Evolutionary conservation across 2,888 invertebrate genomes (phyloP), one percentile per base, ranked within the genome.

Genomic region (Sepiola atlantica): DNA sequence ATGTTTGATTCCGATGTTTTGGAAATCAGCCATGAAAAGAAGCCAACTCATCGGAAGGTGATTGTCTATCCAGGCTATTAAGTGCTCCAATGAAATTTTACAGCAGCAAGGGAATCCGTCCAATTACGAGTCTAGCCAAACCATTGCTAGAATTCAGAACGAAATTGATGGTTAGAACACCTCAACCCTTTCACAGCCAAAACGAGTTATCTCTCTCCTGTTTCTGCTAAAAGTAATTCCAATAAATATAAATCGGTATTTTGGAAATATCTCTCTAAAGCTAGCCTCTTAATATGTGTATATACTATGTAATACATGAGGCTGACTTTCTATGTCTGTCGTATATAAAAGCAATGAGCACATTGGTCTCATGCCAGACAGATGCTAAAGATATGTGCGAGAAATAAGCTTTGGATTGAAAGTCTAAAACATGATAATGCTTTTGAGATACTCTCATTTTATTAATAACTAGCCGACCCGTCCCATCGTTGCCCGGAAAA

Each of bases 71-170:
- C 32, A 77, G n/a, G 18, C 32, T 77, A 77, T 77, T 77, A 77
- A 77, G n/a, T 77, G 77, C 77, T 77, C 32, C 77, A 32, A 77
- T 77, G 77, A 77, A 77, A 77, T 77, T 77, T 77, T n/a, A 77
- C 77, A n/a, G 77, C 77, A n/a, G n/a, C 32, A 32, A 77, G 77
- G 77, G 32, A 77, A 77, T 77, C n/a, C n/a, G 77, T 77, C 77
- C 77, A 77, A 77, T 77, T 32, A 77, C 10, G 16, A 77, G 12
- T n/a, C n/a, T n/a, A 77, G 77, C n/a, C 32, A 77, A 77, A 16
- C n/a, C n/a, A 32, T 77, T 77, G 14, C 14, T 32, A n/a, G 16
- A n/a, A 77, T 77, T 32, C 77, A 77, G n/a, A 77, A n/a, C 16
- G 18, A 77, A 77, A n/a, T 77, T 20, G 61, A 24, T 77, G 77